A percentile compares a stretch with the other conserved stretches of the same genome.
phyloP scores from a whole-genome alignment of 1,140 invertebrate genomes.

The Diabrotica virgifera region DNA sequence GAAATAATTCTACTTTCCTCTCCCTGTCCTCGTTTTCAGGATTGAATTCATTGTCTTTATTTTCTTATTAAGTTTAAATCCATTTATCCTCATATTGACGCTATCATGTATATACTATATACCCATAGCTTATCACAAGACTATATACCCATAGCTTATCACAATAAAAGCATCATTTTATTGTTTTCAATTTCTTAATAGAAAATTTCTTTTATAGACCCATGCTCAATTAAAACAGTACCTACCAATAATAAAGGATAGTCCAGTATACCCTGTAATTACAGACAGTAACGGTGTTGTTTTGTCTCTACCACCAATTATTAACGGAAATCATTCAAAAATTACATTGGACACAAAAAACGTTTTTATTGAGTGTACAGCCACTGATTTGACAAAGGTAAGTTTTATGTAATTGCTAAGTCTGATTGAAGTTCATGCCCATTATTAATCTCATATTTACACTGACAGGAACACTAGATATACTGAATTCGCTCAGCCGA shows the following conservation, averaged over 20 bases:
- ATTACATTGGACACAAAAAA: conserved; percentile 94
- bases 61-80: too few relatives aligned
- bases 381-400: conserved; percentile 91
- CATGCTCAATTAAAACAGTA: conserved; percentile 95
- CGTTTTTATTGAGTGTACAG: conserved; percentile 97
- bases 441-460: too few relatives aligned
- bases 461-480: too few relatives aligned
- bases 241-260: conserved; percentile 90
- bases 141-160: too few relatives aligned
- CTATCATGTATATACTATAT: too few relatives aligned
- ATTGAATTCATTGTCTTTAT: too few relatives aligned
- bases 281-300: conserved; percentile 88
- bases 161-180: neutral
- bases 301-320: conserved; percentile 95
- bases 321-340: conserved; percentile 96
- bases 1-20: too few relatives aligned
- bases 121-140: too few relatives aligned
- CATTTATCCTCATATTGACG: too few relatives aligned
- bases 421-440: too few relatives aligned
- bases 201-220: conserved; percentile 55
- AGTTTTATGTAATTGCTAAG: conserved; percentile 2
- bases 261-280: conserved; percentile 95
- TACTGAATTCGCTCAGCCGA: too few relatives aligned
- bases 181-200: conserved; percentile 3
- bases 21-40: too few relatives aligned